Evolutionary conservation across 2,113 vertebrate species (phyloP), one percentile per base, ranked within the genome.

Genomic region (Pseudorectes ferrugineus): DNA sequence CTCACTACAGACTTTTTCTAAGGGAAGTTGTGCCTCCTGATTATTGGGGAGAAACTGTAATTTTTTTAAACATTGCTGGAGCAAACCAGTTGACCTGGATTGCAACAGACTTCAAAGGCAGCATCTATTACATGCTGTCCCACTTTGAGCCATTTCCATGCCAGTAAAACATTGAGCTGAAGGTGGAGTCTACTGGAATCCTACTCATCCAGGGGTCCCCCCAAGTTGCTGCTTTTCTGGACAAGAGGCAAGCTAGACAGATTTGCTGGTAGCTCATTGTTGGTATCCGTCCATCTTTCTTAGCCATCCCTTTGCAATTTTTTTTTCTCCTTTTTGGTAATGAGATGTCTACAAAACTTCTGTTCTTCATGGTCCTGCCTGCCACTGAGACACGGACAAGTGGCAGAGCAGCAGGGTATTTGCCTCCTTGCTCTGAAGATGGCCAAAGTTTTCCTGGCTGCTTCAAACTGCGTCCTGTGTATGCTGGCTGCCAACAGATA

Each of bases 141-240:
- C 70, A 85, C 67, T 91, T 85, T 71, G 92, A 97, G 94, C 93
- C 96, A 75, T 94, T 95, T 83, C 77, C 86, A 85, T 96, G 92
- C 90, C 93, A 95, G 92, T 96, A 72, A 96, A 95, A 86, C 79
- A 36, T 51, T 59, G 84, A 93, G 76, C 52, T 94, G 54, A 91
- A 96, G 86, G 80, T 87, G 85, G 84, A 85, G 24, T 87, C 90
- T 91, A 42, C 79, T 87, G 93, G 91, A 95, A 86, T 95, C 65
- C 79, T 92, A 28, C 73, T 89, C 65, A 79, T 78, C 90, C 80
- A 86, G 73, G 35, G 74, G 31, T 62, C 43, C 28, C 40, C 84
- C 57, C 58, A 18, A 14, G 55, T 20, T 92, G 92, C 93, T 94
- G 89, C 93, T 95, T 77, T 93, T 92, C 51, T 84, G 78, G 73